A percentile compares a stretch with the other conserved stretches of the same genome.
These are phyloP conservation scores for Eupsittula cactorum DNA, from an alignment of 2,113 vertebrate species.

Conservation along the genomic window DNA sequence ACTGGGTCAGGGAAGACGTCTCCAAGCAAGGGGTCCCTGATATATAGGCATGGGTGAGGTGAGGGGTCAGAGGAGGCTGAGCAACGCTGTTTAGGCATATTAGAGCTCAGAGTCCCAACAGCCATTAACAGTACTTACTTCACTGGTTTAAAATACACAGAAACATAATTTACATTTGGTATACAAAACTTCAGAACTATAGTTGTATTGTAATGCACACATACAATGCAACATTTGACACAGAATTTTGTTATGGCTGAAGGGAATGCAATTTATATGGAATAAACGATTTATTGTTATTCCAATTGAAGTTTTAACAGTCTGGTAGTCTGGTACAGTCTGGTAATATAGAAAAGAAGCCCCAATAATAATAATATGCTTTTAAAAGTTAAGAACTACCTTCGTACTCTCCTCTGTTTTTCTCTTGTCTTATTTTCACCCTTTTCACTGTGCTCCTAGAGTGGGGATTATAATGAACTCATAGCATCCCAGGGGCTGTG, in stretches of 20 bases:
- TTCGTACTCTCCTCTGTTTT: not conserved
- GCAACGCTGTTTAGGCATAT: not conserved
- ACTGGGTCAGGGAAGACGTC: too few species aligned
- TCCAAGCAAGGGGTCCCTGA: not conserved
- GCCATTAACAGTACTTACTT: not conserved
- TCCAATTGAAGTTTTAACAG: not conserved
- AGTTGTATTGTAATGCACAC: not conserved
- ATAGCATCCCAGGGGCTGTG: not conserved
- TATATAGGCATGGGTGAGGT: fast-evolving
- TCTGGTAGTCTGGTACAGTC: not conserved
- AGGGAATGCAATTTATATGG: not conserved
- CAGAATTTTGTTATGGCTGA: not conserved
- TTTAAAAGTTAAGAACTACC: not conserved
- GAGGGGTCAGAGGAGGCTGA: not conserved
- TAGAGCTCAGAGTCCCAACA: not conserved
- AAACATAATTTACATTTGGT: not conserved
- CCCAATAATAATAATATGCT: not conserved
- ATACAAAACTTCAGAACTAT: not conserved
- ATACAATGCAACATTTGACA: not conserved
- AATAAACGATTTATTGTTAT: not conserved
- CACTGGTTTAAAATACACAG: not conserved
- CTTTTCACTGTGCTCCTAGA: not conserved
- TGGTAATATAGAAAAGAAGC: not conserved
- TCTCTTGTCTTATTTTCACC: not conserved
- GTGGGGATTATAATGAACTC: not conserved